Evolutionary conservation across 2,888 invertebrate genomes (phyloP), one percentile per base, ranked within the genome.

Genomic region (Uropetala carovei): DNA sequence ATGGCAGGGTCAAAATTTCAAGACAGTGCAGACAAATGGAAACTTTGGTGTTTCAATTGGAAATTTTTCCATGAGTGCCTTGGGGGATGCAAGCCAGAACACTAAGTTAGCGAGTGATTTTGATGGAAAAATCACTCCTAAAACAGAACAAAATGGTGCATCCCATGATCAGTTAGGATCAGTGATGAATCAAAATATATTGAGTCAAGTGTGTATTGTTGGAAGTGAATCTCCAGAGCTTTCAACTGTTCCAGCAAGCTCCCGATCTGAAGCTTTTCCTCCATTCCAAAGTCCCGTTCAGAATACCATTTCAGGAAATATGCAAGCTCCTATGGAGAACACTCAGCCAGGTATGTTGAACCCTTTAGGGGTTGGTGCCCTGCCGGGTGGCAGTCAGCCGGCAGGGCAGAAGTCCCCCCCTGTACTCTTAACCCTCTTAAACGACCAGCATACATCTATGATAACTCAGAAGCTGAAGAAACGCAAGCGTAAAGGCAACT

Each of bases 1-100:
- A 92, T 98, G 98, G 98, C 97, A 98, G 94, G 96, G 97, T 14
- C 97, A 98, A 94, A 96, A 96, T 58, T 95, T 96, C 18, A 94
- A 95, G 75, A 94, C 95, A 92, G 94, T 94, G 92, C 95, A 95
- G 58, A 96, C 96, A 92, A 96, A 96, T 93, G 96, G 96, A 95
- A 96, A 95, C 95, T 97, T 97, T 96, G 97, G 96, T 95, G 96
- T 96, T 94, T 96, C 97, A 95, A 96, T 92, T 83, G 92, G 92
- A 84, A 91, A 92, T 92, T 92, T 92, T 92, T 92, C 91, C 84
- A 91, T 92, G 92, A 89, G 92, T 92, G 89, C 64, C 86, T 91
- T 92, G 82, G 92, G 92, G 84, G 92, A 92, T 91, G 68, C 92
- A 56, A 92, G 64, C 75, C 92, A 86, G 91, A 92, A 91, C 83